Conservation (phyloP, 2,888 invertebrate species). For the Microctonus hyperodae region DNA sequence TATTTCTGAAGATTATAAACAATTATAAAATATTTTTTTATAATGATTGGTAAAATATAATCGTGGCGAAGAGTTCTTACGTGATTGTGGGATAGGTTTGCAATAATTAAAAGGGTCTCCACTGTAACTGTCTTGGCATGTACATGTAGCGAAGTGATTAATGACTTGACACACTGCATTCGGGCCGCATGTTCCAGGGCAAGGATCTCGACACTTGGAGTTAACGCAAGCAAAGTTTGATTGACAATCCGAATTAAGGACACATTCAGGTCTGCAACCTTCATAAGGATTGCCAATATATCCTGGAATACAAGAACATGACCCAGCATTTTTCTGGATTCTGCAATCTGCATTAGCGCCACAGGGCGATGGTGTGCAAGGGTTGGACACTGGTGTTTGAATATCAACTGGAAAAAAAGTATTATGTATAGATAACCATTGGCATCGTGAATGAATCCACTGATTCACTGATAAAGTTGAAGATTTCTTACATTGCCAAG, state of each 20-base stretch:
- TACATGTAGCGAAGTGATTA: slow-evolving; percentile 64
- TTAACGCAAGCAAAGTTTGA: slow-evolving; percentile 70
- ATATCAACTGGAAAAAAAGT: slow-evolving; percentile 30
- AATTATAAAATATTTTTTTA: slow-evolving; percentile 10
- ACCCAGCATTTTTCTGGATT: slow-evolving; percentile 66
- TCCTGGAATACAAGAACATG: slow-evolving; percentile 64
- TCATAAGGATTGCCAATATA: slow-evolving; percentile 65
- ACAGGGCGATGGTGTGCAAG: slow-evolving; percentile 79
- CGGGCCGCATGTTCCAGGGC: slow-evolving; percentile 81
- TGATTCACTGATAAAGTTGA: not conserved
- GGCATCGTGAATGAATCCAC: no score
- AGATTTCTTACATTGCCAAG: slow-evolving; percentile 44
- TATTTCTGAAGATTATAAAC: slow-evolving; percentile 36
- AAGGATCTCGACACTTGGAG: slow-evolving; percentile 82
- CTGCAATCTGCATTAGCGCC: slow-evolving; percentile 76
- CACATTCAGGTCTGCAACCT: slow-evolving; percentile 65
- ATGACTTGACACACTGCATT: slow-evolving; percentile 64
- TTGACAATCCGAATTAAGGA: slow-evolving; percentile 65
- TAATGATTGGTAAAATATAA: not conserved
- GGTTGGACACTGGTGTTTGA: not conserved
- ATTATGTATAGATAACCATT: no score
- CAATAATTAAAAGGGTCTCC: slow-evolving; percentile 71
- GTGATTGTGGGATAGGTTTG: slow-evolving; percentile 45
- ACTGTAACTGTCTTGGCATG: slow-evolving; percentile 58
- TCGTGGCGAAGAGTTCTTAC: not conserved